A percentile compares a stretch with the other conserved stretches of the same genome.
Evolutionary conservation across 2,888 invertebrate species (phyloP).

Genomic region (Dorcus parallelipipedus): DNA sequence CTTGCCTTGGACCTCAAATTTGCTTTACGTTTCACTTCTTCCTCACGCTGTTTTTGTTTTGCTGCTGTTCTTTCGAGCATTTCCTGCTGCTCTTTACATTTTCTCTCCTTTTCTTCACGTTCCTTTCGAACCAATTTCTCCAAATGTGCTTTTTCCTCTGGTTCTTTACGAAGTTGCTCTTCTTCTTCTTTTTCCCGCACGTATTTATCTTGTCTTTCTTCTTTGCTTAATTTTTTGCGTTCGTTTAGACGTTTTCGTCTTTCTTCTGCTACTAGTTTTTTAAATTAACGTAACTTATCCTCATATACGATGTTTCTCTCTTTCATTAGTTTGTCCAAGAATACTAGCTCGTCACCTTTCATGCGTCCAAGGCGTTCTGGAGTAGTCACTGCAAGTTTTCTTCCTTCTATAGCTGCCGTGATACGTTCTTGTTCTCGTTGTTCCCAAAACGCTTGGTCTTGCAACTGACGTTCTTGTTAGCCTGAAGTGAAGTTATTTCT

Average conservation of each 20-base stretch:
- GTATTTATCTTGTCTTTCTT: constrained; percentile 59
- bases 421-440: constrained; percentile 86
- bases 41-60: constrained; percentile 67
- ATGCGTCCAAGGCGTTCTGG: constrained; percentile 77
- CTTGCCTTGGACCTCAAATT: constrained; percentile 10
- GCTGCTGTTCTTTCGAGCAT: constrained; percentile 64
- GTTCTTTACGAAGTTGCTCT: constrained; percentile 59
- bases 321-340: constrained; percentile 71
- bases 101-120: constrained; percentile 58
- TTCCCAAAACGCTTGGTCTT: constrained; percentile 89
- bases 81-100: constrained; percentile 60
- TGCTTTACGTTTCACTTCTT: constrained; percentile 64
- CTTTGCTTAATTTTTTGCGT: constrained; percentile 63
- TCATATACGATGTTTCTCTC: constrained; percentile 65
- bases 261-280: constrained; percentile 63
- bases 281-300: constrained; percentile 68
- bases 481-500: constrained; percentile 87
- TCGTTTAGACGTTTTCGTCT: constrained; percentile 62
- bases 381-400: constrained; percentile 78
- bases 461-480: constrained; percentile 74
- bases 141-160: constrained; percentile 54
- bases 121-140: constrained; percentile 53
- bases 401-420: constrained; percentile 72
- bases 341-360: constrained; percentile 74
- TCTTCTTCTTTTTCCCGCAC: constrained; percentile 69